Conservation (phyloP, 2,113 vertebrate genomes). For the Poeciliopsis turrubarensis region DNA sequence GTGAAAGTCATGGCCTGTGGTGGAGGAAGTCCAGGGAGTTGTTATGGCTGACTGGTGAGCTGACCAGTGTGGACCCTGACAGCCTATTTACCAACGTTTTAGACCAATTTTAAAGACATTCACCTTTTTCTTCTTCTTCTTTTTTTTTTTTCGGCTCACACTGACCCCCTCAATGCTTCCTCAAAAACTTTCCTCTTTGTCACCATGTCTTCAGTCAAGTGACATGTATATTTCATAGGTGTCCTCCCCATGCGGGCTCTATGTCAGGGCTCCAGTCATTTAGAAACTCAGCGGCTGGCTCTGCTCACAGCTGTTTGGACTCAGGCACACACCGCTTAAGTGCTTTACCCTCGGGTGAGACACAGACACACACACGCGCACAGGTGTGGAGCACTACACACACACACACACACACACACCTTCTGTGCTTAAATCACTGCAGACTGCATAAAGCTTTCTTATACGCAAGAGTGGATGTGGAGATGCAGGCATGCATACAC, state of each 20-base stretch:
- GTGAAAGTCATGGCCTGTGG: conserved; percentile 49
- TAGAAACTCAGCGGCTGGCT: conserved; percentile 62
- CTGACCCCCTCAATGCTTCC: conserved; percentile 29
- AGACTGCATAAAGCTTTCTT: conserved; percentile 43
- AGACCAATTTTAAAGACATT: conserved; percentile 2
- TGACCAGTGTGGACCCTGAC: conserved; percentile 34
- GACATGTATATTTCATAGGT: conserved; percentile 80
- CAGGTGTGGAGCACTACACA: conserved; percentile 51
- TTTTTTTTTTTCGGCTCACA: not conserved
- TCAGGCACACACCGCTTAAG: conserved; percentile 80
- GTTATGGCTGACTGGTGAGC: conserved; percentile 49
- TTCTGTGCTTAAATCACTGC: conserved; percentile 58
- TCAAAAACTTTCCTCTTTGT: conserved; percentile 3
- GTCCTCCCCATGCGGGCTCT: conserved; percentile 61
- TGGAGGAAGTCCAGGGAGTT: conserved; percentile 32
- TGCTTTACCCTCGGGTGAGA: conserved; percentile 80
- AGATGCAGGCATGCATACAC: conserved; percentile 56
- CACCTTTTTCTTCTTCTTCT: not conserved
- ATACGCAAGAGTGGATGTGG: conserved; percentile 48
- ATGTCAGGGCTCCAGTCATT: conserved; percentile 72
- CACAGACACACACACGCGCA: conserved; percentile 31
- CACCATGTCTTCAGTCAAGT: conserved; percentile 40
- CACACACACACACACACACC: conserved; percentile 16
- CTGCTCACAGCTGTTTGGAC: conserved; percentile 82
- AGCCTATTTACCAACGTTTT: conserved; percentile 34